Evolutionary conservation across 2,888 invertebrate species (phyloP), one percentile per base, ranked within the genome.

Genomic region (Cataglyphis cursor): DNA sequence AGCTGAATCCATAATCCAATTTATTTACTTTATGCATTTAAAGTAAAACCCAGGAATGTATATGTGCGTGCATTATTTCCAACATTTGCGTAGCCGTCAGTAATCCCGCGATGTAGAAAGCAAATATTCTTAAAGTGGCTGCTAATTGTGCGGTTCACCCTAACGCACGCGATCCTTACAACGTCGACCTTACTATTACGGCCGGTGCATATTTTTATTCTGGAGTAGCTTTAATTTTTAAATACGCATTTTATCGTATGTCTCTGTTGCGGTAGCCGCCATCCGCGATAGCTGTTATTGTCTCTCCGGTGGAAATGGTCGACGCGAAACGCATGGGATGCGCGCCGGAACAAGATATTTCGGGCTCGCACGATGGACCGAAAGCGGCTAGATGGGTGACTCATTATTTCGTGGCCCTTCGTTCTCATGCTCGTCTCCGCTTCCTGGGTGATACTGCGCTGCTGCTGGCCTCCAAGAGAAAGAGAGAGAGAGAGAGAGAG

Each of bases 361-460:
- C 86, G 90, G 89, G 82, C 84, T 83, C 75, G 87, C 88, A 85
- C 90, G 89, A 86, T 87, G 91, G 90, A 72, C 87, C 85, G 84
- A 81, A 83, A 87, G 87, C 84, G 86, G 89, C 90, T 92, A 92
- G 90, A 81, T 88, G 90, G 92, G 92, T 93, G 93, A 94, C 92
- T 94, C 93, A 93, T 94, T 93, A 94, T 94, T 94, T 93, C 90
- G 66, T 31, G 89, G 89, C 90, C 90, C 90, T 89, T 91, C 90
- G 84, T 91, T 83, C 90, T 90, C 89, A 90, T 91, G 85, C 90
- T 87, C 85, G 70, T 89, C 57, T 57, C 83, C 24, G 82, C 61
- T 88, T 88, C 85, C 82, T 44, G 78, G 68, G 74, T 82, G 80
- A 82, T 86, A 74, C n/a, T 68, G 48, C 28, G 48, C 41, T 21